Percentiles rank a stretch among this genome's conserved stretches.
Conservation (phyloP, 37 sponge, comb jelly and placozoan species). For the Oopsacas minuta region DNA sequence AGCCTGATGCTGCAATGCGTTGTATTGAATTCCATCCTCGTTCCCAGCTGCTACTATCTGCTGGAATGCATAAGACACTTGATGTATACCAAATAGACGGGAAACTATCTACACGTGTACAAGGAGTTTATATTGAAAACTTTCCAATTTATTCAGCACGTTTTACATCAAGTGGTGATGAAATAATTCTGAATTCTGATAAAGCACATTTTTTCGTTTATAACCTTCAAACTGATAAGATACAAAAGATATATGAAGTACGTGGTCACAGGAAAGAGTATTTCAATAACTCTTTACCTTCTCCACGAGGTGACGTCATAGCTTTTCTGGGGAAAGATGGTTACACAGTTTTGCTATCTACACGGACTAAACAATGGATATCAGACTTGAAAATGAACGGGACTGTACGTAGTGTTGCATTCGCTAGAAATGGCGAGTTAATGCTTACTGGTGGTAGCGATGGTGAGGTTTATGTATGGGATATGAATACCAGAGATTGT, state of each 20-base stretch:
- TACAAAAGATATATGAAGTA: conserved; percentile 46
- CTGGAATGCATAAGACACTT: conserved; percentile 72
- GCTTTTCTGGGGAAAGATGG: conserved; percentile 76
- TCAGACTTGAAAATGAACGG: conserved; percentile 86
- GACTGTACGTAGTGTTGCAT: conserved; percentile 43
- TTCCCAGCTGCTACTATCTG: conserved; percentile 50
- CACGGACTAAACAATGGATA: conserved; percentile 77
- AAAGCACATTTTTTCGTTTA: conserved; percentile 61
- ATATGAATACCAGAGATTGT: conserved; percentile 58
- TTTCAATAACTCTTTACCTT: conserved; percentile 45
- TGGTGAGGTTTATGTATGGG: conserved; percentile 89
- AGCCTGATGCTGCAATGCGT: conserved; percentile 48
- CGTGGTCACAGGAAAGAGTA: conserved; percentile 28
- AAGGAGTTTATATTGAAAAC: conserved; percentile 53
- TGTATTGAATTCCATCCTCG: conserved; percentile 77
- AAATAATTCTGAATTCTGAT: conserved; percentile 53
- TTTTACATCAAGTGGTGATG: conserved; percentile 57
- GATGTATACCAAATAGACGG: conserved; percentile 71
- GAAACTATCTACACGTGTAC: conserved; percentile 47
- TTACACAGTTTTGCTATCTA: conserved; percentile 57
- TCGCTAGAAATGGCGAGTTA: conserved; percentile 41
- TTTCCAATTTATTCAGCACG: conserved; percentile 65
- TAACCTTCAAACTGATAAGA: conserved; percentile 62
- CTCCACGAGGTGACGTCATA: conserved; percentile 61
- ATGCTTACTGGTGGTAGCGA: conserved; percentile 76